Evolutionary conservation across 2,113 vertebrate species (phyloP), one percentile per base, ranked within the genome.

Genomic region (Syrmaticus mikado): DNA sequence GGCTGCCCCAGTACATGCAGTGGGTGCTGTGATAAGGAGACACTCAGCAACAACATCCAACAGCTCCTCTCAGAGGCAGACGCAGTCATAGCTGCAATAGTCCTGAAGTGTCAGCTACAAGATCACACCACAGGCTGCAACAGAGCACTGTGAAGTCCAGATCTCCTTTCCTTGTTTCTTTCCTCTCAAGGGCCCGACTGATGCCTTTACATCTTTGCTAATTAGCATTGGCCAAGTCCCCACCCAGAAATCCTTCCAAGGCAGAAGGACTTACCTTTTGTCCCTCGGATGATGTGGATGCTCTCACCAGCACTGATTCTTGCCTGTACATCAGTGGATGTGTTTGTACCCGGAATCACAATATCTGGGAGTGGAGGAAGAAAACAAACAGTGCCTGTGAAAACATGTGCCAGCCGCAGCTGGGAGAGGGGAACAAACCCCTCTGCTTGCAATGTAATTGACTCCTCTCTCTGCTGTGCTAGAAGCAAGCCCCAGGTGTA

Each of bases 261-360:
- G 87, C 38, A 84, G 48, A 79, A 38, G 36, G 5, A 24, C 65
- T 93, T 96, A 99, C 99, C 99, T 99, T 99, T 99, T 4, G 99
- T 99, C 90, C 99, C 99, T 93, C 98, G 98, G 93, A 99, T 99
- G 70, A 99, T 98, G 73, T 99, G 99, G 94, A 99, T 99, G 94
- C 99, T 99, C 96, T 99, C 99, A 1, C 99, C 99, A 86, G 99
- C 99, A 79, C 98, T 98, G 85, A 99, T 99, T 87, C 99, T 98
- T 67, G 99, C 99, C 96, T 99, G 99, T 46, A 99, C 98, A 73
- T 99, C 99, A 30, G 99, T 99, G 77, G 98, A 98, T 91, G 99
- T 99, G 94, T 99, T 99, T 65, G 99, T 98, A 97, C 99, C 99
- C n/a, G 99, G 99, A 97, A 99, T 99, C 82, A 99, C 98, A 82